Evolutionary conservation across 92 coral and sea anemone species (phyloP), one percentile per base, ranked within the genome.

Genomic region (Phymanthus crucifer): DNA sequence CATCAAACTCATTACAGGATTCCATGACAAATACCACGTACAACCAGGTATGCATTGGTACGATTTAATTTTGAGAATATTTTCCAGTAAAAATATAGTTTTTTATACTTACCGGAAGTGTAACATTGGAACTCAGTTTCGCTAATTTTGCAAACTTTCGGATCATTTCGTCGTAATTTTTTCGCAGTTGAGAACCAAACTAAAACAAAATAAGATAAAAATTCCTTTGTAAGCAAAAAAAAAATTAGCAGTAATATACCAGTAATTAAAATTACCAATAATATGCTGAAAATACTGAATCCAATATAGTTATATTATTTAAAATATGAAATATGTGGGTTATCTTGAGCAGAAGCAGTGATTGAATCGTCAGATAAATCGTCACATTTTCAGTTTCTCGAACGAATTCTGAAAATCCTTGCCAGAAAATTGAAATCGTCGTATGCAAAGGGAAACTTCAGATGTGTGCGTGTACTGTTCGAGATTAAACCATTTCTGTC

Each of bases 151-250:
- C 85, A 64, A 90, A 79, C 86, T 90, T 92, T 46, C 94, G 87
- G n/a, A 92, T 77, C 92, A 87, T 87, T 72, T 87, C 91, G 88
- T 92, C 94, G 85, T 92, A 91, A 56, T 84, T 90, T 16, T 84
- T 84, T 48, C 90, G 85, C 61, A 92, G 88, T 67, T 87, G 93
- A 34, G 89, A 70, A 34, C 97, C 97, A 68, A 83, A 78, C 97
- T 92, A 84, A 70, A 85, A 85, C 27, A 8, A 21, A 1, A 61
- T 14, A 61, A 61, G 68, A 61, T 10, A 61, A 61, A 43, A 17
- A 54, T 21, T 21, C n/a, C 8, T 21, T 0, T 54, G 8, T 24
- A 61, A 27, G 7, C 5, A 61, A 29, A 19, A 24, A 61, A 61
- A 0, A 61, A n/a, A n/a, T n/a, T 8, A 12, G 48, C 48, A 7